Percentiles rank a stretch among this genome's conserved stretches.
phyloP scores from a whole-genome alignment of 2,888 invertebrate genomes.

The Epinotia demarniana region DNA sequence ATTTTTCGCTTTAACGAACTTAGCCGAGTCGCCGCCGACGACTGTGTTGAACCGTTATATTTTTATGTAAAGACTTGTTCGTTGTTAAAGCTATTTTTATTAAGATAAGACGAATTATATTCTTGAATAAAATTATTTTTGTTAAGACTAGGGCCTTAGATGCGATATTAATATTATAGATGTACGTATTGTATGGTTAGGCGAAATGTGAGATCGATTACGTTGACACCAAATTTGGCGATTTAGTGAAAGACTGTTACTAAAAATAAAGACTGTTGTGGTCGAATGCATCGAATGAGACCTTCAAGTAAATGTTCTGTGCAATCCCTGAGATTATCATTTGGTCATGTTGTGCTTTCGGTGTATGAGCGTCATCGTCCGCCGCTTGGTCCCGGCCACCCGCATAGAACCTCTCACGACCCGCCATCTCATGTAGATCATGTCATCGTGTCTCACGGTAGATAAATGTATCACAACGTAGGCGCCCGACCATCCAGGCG shows the following conservation, averaged over 20 bases:
- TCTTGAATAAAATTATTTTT: constrained; percentile 81
- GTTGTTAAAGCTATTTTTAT: constrained; percentile 83
- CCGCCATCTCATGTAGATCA: constrained; percentile 80
- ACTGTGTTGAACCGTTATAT: constrained; percentile 79
- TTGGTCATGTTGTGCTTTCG: constrained; percentile 82
- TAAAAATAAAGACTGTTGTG: constrained; percentile 79
- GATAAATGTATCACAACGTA: constrained; percentile 85
- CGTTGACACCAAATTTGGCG: constrained; percentile 74
- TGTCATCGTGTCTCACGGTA: constrained; percentile 79
- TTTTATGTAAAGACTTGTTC: constrained; percentile 80
- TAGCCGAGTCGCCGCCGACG: constrained; percentile 62
- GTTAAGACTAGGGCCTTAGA: constrained; percentile 80
- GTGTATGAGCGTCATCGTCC: constrained; percentile 78
- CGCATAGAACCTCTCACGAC: constrained; percentile 72
- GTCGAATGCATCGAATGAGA: constrained; percentile 78
- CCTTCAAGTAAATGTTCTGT: constrained; percentile 70
- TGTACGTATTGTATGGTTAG: constrained; percentile 75
- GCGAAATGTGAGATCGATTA: constrained; percentile 74
- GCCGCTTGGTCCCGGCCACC: constrained; percentile 76
- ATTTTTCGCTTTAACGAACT: constrained; percentile 82
- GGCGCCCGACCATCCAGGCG: constrained; percentile 78
- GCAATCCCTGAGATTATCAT: constrained; percentile 69
- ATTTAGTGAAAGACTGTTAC: constrained; percentile 74
- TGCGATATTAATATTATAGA: constrained; percentile 76
- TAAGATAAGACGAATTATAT: constrained; percentile 80